phyloP scores from a whole-genome alignment of 1,140 invertebrate species.

The Tachypleus tridentatus region DNA sequence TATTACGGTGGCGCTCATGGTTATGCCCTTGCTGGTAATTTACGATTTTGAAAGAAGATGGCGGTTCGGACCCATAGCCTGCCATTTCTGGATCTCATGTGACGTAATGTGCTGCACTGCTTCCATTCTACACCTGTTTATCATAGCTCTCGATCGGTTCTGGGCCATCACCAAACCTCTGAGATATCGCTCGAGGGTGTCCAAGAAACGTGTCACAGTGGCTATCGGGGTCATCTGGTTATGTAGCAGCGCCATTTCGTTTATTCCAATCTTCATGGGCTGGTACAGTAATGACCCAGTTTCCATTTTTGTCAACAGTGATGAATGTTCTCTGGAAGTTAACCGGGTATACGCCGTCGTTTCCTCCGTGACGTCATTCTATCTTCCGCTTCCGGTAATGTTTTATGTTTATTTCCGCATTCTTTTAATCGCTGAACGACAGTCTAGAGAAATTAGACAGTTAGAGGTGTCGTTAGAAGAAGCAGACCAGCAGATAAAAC shows the following conservation, averaged over 20 bases:
- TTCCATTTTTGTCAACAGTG: conserved; percentile 36
- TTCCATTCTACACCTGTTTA: conserved; percentile 81
- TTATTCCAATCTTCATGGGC: conserved; percentile 75
- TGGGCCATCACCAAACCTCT: conserved; percentile 83
- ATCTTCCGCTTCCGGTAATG: conserved; percentile 78
- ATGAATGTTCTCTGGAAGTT: conserved; percentile 43
- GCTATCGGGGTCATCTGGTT: conserved; percentile 82
- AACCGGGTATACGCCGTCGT: conserved; percentile 57
- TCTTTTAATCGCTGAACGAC: conserved; percentile 40
- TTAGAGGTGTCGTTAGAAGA: conserved; percentile 26
- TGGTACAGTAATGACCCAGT: conserved; percentile 49
- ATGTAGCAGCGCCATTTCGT: conserved; percentile 71
- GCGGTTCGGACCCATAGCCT: conserved; percentile 69
- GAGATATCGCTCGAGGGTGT: conserved; percentile 75
- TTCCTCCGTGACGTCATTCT: conserved; percentile 74
- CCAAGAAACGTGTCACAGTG: conserved; percentile 64
- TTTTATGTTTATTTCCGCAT: conserved; percentile 82
- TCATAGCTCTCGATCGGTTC: conserved; percentile 67
- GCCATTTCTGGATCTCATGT: conserved; percentile 47
- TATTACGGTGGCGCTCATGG: conserved; percentile 57
- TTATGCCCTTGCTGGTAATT: conserved; percentile 63
- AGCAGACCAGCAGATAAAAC: conserved; percentile 21
- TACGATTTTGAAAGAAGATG: conserved; percentile 62
- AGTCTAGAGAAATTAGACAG: conserved; percentile 28
- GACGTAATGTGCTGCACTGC: conserved; percentile 51